These are phyloP conservation scores for Drosophila leonis DNA, from an alignment of 2,888 invertebrate genomes.

Conservation along the genomic window DNA sequence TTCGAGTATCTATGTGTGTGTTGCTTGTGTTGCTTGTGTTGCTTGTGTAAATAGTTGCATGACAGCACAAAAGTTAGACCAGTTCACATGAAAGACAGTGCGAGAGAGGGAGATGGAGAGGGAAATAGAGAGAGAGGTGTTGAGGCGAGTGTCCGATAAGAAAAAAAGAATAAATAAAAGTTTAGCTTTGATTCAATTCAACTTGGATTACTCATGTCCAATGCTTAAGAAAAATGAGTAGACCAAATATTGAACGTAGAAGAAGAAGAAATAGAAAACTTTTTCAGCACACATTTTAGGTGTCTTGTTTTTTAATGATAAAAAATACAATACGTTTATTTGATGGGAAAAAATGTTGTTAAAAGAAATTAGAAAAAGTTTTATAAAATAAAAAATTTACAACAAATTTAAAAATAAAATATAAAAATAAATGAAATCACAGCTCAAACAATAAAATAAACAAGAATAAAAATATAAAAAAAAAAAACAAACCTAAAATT, in stretches of 20 bases:
- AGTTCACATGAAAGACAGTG: slow-evolving; percentile 19
- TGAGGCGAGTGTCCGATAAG: slow-evolving; percentile 6
- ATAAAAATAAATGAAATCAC: not conserved
- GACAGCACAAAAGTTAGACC: slow-evolving; percentile 31
- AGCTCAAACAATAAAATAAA: too few relatives aligned
- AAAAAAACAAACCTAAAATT: too few relatives aligned
- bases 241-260: not conserved
- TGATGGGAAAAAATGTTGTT: not conserved
- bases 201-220: slow-evolving; percentile 7
- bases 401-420: too few relatives aligned
- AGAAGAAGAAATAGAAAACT: not conserved
- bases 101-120: not conserved
- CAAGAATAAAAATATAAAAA: too few relatives aligned
- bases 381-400: not conserved
- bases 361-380: not conserved
- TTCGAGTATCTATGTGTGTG: not conserved
- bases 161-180: slow-evolving; percentile 13
- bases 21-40: slow-evolving; percentile 5
- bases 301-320: not conserved
- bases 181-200: slow-evolving; percentile 6
- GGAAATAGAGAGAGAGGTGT: not conserved
- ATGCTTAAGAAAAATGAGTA: not conserved
- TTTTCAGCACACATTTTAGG: not conserved
- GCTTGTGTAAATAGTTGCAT: slow-evolving; percentile 24
- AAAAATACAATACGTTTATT: not conserved